A percentile compares a stretch with the other conserved stretches of the same genome.
Conservation (phyloP, 2,797 vertebrate species). For the Fundulus diaphanus region DNA sequence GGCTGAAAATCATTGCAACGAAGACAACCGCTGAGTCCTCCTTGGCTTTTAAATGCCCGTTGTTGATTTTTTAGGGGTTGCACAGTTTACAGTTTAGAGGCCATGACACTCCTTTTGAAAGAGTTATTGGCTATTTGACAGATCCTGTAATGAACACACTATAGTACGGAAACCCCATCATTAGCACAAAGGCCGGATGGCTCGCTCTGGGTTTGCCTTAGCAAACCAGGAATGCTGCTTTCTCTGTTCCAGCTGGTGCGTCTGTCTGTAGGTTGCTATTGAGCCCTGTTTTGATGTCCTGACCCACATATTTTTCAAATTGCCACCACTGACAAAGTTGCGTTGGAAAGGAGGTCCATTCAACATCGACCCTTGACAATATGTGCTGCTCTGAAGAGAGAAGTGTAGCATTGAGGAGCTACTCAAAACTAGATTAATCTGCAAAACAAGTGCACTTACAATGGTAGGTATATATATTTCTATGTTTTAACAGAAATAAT, state of each 20-base stretch:
- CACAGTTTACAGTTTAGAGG: slow-evolving; percentile 70
- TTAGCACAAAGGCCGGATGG: slow-evolving; percentile 69
- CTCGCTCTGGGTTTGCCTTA: slow-evolving; percentile 57
- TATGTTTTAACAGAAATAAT: too few relatives aligned
- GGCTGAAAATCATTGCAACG: slow-evolving; percentile 55
- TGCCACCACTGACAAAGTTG: slow-evolving; percentile 70
- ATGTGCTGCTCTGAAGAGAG: too few relatives aligned
- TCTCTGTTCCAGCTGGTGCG: slow-evolving; percentile 69
- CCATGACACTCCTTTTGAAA: slow-evolving; percentile 65
- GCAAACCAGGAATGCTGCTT: slow-evolving; percentile 66
- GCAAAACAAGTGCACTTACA: too few relatives aligned
- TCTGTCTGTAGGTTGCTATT: slow-evolving; percentile 72
- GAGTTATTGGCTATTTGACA: slow-evolving; percentile 79
- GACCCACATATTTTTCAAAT: slow-evolving; percentile 78
- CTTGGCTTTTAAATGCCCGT: slow-evolving; percentile 51
- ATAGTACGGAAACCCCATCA: slow-evolving; percentile 64
- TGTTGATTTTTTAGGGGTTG: slow-evolving; percentile 66
- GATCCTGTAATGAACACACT: slow-evolving; percentile 83
- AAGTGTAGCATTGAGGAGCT: too few relatives aligned
- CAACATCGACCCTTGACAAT: slow-evolving; percentile 35
- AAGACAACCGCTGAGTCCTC: slow-evolving; percentile 60
- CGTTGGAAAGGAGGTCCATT: slow-evolving; percentile 56
- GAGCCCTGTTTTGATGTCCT: slow-evolving; percentile 56
- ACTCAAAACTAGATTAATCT: too few relatives aligned
- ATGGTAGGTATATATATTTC: too few relatives aligned